These are phyloP conservation scores for Eulemur rubriventer DNA, from an alignment of 2,797 vertebrate species.

Conservation along the genomic window DNA sequence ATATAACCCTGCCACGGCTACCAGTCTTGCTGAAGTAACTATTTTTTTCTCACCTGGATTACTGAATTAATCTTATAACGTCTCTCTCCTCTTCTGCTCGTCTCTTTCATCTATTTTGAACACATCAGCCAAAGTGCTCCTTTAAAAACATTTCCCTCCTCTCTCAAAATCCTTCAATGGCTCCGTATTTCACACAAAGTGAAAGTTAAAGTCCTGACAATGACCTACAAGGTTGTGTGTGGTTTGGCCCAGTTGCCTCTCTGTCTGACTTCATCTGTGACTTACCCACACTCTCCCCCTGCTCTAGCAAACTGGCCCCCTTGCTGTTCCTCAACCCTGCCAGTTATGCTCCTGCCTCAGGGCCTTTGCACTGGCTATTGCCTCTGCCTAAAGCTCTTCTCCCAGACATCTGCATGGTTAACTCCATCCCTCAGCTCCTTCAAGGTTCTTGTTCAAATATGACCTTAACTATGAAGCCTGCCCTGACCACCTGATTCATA, in stretches of 20 bases:
- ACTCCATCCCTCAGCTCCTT: neutral
- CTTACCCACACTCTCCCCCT: neutral
- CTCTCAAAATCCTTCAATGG: neutral
- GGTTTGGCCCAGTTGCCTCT: neutral
- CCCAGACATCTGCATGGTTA: neutral
- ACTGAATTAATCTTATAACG: neutral
- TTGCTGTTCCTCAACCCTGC: neutral
- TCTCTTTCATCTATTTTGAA: neutral
- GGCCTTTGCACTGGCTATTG: neutral
- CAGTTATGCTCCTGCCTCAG: neutral
- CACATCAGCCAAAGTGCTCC: neutral
- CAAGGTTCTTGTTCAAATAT: neutral
- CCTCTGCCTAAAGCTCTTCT: neutral
- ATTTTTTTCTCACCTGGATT: neutral
- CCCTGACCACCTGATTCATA: neutral
- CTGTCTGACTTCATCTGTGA: neutral
- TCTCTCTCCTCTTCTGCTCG: neutral
- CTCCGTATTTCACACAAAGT: neutral
- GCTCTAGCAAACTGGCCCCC: neutral
- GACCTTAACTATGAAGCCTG: neutral
- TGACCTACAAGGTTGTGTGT: neutral
- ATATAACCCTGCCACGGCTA: neutral
- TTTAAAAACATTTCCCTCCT: neutral
- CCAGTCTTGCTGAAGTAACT: neutral
- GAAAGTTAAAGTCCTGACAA: neutral